Percentiles rank a stretch among this genome's conserved stretches.
Conservation (phyloP, 1,140 invertebrate species). For the Drosophila funebris region DNA sequence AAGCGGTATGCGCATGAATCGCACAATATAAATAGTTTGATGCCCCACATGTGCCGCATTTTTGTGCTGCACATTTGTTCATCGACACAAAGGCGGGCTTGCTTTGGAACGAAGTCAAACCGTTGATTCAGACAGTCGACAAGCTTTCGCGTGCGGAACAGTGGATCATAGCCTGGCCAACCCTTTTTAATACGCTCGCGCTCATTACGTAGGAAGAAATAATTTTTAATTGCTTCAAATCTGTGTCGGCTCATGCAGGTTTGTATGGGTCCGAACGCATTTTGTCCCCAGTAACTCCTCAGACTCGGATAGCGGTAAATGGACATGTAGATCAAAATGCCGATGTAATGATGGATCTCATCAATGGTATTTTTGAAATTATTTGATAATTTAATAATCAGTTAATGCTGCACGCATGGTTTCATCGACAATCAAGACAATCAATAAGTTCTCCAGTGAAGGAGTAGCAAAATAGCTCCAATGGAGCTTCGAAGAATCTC, state of each 20-base stretch:
- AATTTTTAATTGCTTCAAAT: constrained; percentile 33
- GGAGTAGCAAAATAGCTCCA: constrained; percentile 13
- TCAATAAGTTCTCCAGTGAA: constrained; percentile 31
- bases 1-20: constrained; percentile 26
- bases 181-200: constrained; percentile 33
- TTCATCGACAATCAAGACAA: constrained; percentile 25
- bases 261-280: constrained; percentile 27
- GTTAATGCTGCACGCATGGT: constrained; percentile 23
- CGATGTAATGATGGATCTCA: constrained; percentile 26
- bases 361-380: constrained; percentile 32
- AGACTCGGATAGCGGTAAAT: constrained; percentile 38
- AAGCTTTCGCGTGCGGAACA: constrained; percentile 33
- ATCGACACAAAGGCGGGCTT: constrained; percentile 18
- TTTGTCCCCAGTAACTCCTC: constrained; percentile 35
- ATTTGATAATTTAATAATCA: constrained; percentile 15
- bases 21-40: constrained; percentile 22
- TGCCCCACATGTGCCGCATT: constrained; percentile 42
- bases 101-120: constrained; percentile 46
- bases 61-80: constrained; percentile 40
- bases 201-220: constrained; percentile 36
- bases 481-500: not conserved
- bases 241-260: constrained; percentile 12
- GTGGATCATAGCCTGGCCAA: constrained; percentile 39
- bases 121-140: constrained; percentile 22
- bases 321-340: constrained; percentile 35